Evolutionary conservation across 2,113 vertebrate genomes (phyloP), one percentile per base, ranked within the genome.

Genomic region (Odocoileus virginianus): DNA sequence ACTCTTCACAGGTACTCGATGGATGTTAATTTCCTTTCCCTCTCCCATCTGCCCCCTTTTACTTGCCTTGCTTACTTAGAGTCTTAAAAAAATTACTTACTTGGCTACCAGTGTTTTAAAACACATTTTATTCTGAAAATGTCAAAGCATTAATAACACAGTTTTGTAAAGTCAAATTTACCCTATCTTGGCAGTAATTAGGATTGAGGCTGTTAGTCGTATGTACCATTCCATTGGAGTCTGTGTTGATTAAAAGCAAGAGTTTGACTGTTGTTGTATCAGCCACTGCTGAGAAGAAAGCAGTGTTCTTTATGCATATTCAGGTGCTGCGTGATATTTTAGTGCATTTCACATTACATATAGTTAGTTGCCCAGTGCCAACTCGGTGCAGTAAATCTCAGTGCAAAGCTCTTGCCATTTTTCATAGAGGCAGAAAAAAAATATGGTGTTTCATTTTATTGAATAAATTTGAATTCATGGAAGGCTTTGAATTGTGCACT

Each of bases 61-160:
- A 89, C 43, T 25, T 97, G n/a, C 19, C 58, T 92, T 89, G 36
- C 3, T 96, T 55, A 40, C 23, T 45, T 67, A 83, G 40, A 87
- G 23, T 47, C 87, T 93, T 45, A 43, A 28, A 88, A 86, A 86
- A 74, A 95, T 74, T 27, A 55, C 43, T 43, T 93, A 55, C 28
- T 45, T 82, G 25, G 17, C 47, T 82, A 58, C 30, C 2, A 15
- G 30, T 82, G 21, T 93, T 87, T 82, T 74, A 84, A 95, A 95
- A 95, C 61, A 47, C n/a, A 71, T 67, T 89, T 92, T 95, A 88
- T 91, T 92, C 50, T 71, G 50, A 95, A 97, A 92, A 92, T 81
- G 10, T 92, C 74, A 96, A 90, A 94, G 60, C 10, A 55, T 71
- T 95, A 78, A 78, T 78, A 82, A 90, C 10, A 57, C 8, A 40